Base-by-base conservation (phyloP, 1,140 invertebrate genomes). In the Sinella curviseta region DNA sequence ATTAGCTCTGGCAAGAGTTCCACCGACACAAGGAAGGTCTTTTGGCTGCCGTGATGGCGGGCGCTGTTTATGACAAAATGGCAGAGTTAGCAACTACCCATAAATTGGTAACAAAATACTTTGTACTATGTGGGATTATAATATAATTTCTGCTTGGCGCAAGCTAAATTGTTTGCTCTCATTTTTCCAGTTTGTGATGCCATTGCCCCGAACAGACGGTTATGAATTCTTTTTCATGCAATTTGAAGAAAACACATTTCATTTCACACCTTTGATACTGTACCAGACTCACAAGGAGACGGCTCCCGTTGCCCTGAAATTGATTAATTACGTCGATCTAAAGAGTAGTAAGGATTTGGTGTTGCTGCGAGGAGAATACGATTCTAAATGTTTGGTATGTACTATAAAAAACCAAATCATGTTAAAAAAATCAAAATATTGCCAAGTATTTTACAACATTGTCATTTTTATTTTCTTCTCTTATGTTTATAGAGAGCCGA, bases 281-380 rank as follows among this genome's bases (percentile, higher is more conserved):
- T 97, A 93, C 86, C 95, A 95, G 90, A 90, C 93, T 0, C 93
- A 96, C 84, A 93, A 95, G 86, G 96, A 97, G 88, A 95, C 96
- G 89, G 93, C 95, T 0, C 95, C 95, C 0, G 94, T 96, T 86
- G 96, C 95, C 87, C 87, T 97, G 26, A 93, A 92, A 1, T 88
- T 97, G 81, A 90, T 91, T 1, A 93, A 96, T 86, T 97, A 94
- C 83, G 91, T 91, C 17, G 96, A 97, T 85, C 88, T 95, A 8
- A 88, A 88, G 83, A 89, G 92, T 35, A 89, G 90, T 36, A 96
- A 96, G 87, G 92, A 91, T 8, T 90, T 97, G 75, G 90, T 97
- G 30, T 86, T 97, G 26, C 95, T 97, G 94, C 90, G 91, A 77
- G 95, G 95, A 55, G 94, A 96, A 87, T 97, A 92, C 88, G 94